phyloP scores from a whole-genome alignment of 2,888 invertebrate species.

The Eupithecia subumbrata region DNA sequence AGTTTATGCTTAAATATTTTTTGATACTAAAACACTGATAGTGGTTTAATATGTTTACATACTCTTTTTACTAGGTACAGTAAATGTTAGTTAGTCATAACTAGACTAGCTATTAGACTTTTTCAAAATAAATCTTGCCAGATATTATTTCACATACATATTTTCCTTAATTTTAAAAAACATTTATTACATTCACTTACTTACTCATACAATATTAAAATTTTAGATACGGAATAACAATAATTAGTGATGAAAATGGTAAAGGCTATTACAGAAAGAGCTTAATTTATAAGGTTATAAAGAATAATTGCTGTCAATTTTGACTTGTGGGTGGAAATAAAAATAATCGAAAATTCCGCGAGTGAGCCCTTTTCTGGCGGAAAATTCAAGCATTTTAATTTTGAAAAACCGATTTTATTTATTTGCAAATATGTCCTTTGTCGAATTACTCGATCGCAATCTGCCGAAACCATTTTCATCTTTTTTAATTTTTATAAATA shows the following conservation, averaged over 20 bases:
- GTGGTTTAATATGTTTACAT: constrained; percentile 58
- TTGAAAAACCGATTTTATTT: constrained; percentile 41
- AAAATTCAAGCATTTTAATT: constrained; percentile 65
- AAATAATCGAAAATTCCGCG: constrained; percentile 63
- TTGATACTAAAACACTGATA: constrained; percentile 61
- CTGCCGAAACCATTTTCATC: constrained; percentile 52
- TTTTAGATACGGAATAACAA: constrained; percentile 72
- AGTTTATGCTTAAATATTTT: constrained; percentile 49
- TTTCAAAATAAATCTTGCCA: constrained; percentile 54
- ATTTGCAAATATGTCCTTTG: constrained; percentile 33
- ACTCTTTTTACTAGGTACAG: constrained; percentile 65
- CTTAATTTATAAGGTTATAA: constrained; percentile 21
- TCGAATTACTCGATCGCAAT: constrained; percentile 44
- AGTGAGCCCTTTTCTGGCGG: constrained; percentile 71
- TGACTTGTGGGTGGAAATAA: constrained; percentile 52
- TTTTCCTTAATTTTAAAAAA: constrained; percentile 58
- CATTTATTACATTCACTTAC: constrained; percentile 70
- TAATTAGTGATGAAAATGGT: constrained; percentile 52
- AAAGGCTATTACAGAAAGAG: constrained; percentile 42
- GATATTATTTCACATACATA: constrained; percentile 63
- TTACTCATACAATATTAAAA: constrained; percentile 54
- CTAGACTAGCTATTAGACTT: constrained; percentile 60
- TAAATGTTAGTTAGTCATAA: constrained; percentile 59
- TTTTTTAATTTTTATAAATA: constrained; percentile 65
- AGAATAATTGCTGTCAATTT: constrained; percentile 23